Percentiles rank a stretch among this genome's conserved stretches.
phyloP scores from a whole-genome alignment of 2,113 vertebrate species.

The Athene noctua region DNA sequence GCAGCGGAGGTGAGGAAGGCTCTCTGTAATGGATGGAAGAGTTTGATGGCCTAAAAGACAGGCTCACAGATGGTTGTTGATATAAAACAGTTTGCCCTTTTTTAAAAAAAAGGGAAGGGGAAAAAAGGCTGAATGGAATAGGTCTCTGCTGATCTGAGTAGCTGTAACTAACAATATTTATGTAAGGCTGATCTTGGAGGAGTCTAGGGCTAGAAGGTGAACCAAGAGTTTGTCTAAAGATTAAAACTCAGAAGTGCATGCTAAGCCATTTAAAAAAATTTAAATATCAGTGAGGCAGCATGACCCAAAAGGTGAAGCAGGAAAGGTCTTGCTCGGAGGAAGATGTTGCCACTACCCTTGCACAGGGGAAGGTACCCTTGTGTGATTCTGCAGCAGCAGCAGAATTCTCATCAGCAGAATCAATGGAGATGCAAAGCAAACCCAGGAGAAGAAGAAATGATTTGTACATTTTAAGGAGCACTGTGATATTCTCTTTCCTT shows the following conservation, averaged over 20 bases:
- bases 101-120: neutral
- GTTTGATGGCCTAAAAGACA: slow-evolving; percentile 82
- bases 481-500: neutral
- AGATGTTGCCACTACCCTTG: slow-evolving; percentile 11
- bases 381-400: slow-evolving; percentile 48
- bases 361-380: slow-evolving; percentile 32
- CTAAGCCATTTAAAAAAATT: slow-evolving; percentile 56
- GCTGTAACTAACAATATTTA: slow-evolving; percentile 56
- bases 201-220: slow-evolving; percentile 61
- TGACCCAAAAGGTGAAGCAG: slow-evolving; percentile 47
- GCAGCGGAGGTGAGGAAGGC: slow-evolving; percentile 77
- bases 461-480: slow-evolving; percentile 25
- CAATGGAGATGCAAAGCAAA: slow-evolving; percentile 29
- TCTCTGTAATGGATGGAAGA: slow-evolving; percentile 81
- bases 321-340: slow-evolving; percentile 49
- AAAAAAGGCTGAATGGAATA: slow-evolving; percentile 34
- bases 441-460: neutral
- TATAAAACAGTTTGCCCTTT: slow-evolving; percentile 74
- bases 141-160: slow-evolving; percentile 55
- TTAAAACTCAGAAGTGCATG: slow-evolving; percentile 52
- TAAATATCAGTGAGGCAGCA: slow-evolving; percentile 53
- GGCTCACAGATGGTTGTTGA: slow-evolving; percentile 82
- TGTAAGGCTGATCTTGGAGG: slow-evolving; percentile 37
- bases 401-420: slow-evolving; percentile 44
- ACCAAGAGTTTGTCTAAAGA: slow-evolving; percentile 49